Base-by-base conservation (phyloP, 1,140 invertebrate genomes). In the Drosophila bifasciata region DNA sequence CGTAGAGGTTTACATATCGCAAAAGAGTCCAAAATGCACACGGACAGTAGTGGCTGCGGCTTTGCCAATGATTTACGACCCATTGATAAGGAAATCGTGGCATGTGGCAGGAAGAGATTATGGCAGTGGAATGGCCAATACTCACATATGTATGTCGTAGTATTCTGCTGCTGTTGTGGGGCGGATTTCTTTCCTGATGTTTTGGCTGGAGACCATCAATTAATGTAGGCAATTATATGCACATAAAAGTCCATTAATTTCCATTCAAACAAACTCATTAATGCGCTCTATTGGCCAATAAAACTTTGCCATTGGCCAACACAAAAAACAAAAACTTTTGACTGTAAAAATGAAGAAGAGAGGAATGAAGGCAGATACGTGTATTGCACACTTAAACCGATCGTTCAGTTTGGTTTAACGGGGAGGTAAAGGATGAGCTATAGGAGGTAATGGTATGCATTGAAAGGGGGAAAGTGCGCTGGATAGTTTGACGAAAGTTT, bases 221-320 rank as follows among this genome's bases (percentile, higher is more conserved):
- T 64, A 58, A 64, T 39, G 15, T 3, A 5, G 16, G 25, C 71
- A 66, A 74, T 74, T 74, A 58, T 21, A 52, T 74, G 60, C 55
- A 58, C 71, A 74, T 74, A 73, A 73, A 74, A 58, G 28, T 32
- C 50, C 55, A 67, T 67, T 55, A 55, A 67, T 67, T 50, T 53
- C 32, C 40, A 43, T 43, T 48, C 36, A 44, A 67, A 61, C 68
- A 64, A 74, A 57, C 57, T 67, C 62, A 76, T 86, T 74, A 74
- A 72, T 53, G 61, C 16, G 51, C 21, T 15, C 66, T 62, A 84
- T 75, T 63, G 64, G 61, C 63, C 72, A 77, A 80, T 74, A 73
- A 86, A 81, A 85, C 68, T 75, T 73, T 49, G 49, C 67, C 76
- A 69, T 74, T 80, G 39, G 61, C 61, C 53, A 21, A 2, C 19